These are phyloP conservation scores for Halcyon malimbica DNA, from an alignment of 2,113 vertebrate genomes.

Conservation along the genomic window DNA sequence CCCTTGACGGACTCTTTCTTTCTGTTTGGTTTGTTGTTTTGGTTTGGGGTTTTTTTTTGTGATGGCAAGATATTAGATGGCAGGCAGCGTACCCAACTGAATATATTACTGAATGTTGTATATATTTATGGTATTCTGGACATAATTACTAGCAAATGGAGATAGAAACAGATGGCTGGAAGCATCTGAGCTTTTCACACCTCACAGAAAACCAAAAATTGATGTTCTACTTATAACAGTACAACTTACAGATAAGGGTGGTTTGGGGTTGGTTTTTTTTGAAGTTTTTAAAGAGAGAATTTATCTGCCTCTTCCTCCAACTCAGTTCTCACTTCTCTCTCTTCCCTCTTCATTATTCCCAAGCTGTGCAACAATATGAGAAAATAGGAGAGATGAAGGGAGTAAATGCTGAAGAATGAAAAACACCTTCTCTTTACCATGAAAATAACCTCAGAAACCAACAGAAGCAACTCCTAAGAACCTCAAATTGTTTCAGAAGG, in stretches of 20 bases:
- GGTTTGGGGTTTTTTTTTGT: not conserved
- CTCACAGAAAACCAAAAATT: conserved; percentile 44
- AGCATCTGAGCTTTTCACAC: conserved; percentile 59
- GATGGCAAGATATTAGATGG: not conserved
- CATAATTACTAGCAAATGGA: conserved; percentile 43
- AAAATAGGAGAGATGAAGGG: not conserved
- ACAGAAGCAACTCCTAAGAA: not conserved
- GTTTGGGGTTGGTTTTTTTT: not conserved
- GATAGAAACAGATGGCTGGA: conserved; percentile 61
- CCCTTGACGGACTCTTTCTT: not conserved
- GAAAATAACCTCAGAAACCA: not conserved
- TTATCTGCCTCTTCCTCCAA: not conserved
- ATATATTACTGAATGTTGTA: conserved; percentile 11
- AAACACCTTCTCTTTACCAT: not conserved
- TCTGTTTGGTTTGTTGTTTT: not conserved
- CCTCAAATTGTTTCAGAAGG: not conserved
- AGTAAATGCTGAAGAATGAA: not conserved
- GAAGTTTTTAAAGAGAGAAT: not conserved
- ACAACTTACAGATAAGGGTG: not conserved
- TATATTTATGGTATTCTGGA: conserved; percentile 30
- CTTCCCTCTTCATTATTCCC: not conserved
- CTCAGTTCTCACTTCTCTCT: not conserved
- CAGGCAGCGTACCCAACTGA: not conserved
- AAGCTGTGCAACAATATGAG: not conserved
- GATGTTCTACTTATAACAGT: conserved; percentile 27